These are phyloP conservation scores for Girardinichthys multiradiatus DNA, from an alignment of 2,113 vertebrate genomes.

Conservation along the genomic window DNA sequence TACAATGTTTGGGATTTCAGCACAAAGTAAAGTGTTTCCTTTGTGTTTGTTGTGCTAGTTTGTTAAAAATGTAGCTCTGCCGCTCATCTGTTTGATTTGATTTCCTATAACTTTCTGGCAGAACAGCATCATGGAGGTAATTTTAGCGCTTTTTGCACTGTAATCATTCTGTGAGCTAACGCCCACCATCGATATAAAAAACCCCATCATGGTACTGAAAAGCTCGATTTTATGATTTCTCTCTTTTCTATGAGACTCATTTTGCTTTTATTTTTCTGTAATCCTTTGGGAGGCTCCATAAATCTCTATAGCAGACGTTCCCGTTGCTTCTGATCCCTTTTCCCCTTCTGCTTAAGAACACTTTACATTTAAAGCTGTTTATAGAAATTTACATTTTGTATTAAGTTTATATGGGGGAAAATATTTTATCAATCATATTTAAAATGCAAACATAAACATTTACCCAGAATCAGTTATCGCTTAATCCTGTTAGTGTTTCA, in stretches of 20 bases:
- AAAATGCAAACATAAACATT: too few relatives aligned
- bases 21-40: not conserved
- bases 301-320: too few relatives aligned
- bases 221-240: slow-evolving; percentile 6
- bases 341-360: too few relatives aligned
- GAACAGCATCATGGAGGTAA: slow-evolving; percentile 29
- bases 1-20: not conserved
- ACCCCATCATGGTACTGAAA: not conserved
- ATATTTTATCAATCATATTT: too few relatives aligned
- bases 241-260: slow-evolving; percentile 1
- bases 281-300: not conserved
- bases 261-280: not conserved
- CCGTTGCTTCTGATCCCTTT: not conserved
- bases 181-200: slow-evolving; percentile 27
- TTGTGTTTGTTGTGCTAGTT: not conserved
- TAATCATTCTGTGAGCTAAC: slow-evolving; percentile 23
- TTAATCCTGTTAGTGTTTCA: too few relatives aligned
- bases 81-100: slow-evolving; percentile 16
- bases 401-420: too few relatives aligned
- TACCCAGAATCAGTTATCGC: too few relatives aligned
- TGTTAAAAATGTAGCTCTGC: not conserved
- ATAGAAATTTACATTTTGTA: not conserved
- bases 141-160: slow-evolving; percentile 30
- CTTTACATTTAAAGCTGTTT: not conserved
- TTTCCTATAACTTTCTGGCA: slow-evolving; percentile 18